A percentile compares a stretch with the other conserved stretches of the same genome.
Evolutionary conservation across 2,888 invertebrate genomes (phyloP).

Genomic region (Agonopterix arenella): DNA sequence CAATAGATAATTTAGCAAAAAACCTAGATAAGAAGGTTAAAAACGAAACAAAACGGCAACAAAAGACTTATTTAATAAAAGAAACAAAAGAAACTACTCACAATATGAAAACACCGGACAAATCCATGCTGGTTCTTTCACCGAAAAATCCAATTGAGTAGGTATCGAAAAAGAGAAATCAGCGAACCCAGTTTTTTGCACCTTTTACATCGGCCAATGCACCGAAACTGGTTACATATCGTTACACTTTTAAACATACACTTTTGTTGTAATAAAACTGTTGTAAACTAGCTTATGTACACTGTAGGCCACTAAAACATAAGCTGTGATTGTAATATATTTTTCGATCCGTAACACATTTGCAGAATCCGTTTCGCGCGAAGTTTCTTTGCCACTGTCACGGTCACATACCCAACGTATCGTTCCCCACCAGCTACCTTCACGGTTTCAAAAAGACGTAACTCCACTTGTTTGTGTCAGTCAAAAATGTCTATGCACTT

Average conservation of each 20-base stretch:
- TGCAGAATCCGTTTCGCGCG: conserved; percentile 14
- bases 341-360: conserved; percentile 3
- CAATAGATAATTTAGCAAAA: no score
- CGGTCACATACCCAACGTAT: conserved; percentile 18
- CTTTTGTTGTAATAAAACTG: conserved; percentile 4
- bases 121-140: conserved; percentile 16
- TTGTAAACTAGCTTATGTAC: neutral
- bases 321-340: neutral
- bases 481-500: conserved; percentile 9
- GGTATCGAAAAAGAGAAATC: conserved; percentile 21
- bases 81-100: conserved; percentile 10
- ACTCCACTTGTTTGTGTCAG: conserved; percentile 19
- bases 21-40: no score
- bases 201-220: conserved; percentile 22
- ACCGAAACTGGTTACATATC: conserved; percentile 21
- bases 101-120: conserved; percentile 4
- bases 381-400: conserved; percentile 34
- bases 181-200: conserved; percentile 17
- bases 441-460: conserved; percentile 22
- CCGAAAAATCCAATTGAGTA: conserved; percentile 15
- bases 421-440: conserved; percentile 22
- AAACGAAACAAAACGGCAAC: no score
- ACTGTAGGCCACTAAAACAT: conserved; percentile 1
- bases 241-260: conserved; percentile 14
- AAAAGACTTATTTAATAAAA: neutral